Conservation (phyloP, 2,888 invertebrate species). For the Mythimna ferrago region DNA sequence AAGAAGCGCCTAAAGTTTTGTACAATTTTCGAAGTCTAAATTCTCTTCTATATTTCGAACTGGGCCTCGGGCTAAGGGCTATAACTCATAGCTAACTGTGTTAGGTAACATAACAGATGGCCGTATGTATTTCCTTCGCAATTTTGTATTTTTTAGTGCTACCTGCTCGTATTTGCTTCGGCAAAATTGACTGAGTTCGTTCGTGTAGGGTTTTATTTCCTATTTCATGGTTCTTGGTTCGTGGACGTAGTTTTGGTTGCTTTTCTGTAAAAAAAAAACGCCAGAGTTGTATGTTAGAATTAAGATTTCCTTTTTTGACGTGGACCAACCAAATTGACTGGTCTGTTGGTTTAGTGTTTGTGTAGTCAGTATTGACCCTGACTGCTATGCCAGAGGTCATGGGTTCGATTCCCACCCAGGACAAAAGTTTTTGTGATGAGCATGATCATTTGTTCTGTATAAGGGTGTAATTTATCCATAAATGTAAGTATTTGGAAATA, state of each 20-base stretch:
- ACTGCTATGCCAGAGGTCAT: too few relatives aligned
- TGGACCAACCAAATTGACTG: too few relatives aligned
- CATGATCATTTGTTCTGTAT: too few relatives aligned
- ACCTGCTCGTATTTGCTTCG: constrained; percentile 37
- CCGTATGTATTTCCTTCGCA: constrained; percentile 45
- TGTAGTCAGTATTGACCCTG: too few relatives aligned
- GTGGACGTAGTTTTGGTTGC: too few relatives aligned
- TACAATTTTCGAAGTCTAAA: constrained; percentile 34
- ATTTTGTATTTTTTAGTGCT: constrained; percentile 52
- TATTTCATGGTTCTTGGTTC: not conserved
- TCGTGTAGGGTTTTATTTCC: constrained; percentile 8
- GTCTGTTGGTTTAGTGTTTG: too few relatives aligned
- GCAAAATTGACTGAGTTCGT: constrained; percentile 18
- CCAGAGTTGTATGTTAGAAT: too few relatives aligned
- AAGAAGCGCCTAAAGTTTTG: constrained; percentile 11
- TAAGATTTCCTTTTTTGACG: too few relatives aligned
- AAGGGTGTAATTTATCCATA: too few relatives aligned
- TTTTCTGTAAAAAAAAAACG: not conserved
- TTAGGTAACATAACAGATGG: constrained; percentile 60
- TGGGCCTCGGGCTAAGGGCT: constrained; percentile 32
- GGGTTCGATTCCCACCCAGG: too few relatives aligned
- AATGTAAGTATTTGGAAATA: too few relatives aligned
- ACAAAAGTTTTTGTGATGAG: too few relatives aligned
- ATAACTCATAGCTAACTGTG: constrained; percentile 59
- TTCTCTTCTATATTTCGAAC: constrained; percentile 42